phyloP scores from a whole-genome alignment of 2,888 invertebrate genomes.

The Apodemia duryi region DNA sequence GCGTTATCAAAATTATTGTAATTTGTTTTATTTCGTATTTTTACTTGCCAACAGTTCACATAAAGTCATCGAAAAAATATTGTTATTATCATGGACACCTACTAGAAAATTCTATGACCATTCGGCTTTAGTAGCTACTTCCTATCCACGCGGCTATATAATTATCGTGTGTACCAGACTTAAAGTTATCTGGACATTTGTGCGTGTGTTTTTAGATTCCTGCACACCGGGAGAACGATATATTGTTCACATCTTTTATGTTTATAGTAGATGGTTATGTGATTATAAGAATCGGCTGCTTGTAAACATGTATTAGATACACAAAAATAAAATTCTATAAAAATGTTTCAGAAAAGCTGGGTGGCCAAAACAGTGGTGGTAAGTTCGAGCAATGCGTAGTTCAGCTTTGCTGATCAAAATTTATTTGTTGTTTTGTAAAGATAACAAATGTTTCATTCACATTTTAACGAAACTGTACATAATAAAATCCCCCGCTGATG shows the following conservation, averaged over 20 bases:
- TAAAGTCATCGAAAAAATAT: no score
- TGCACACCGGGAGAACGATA: background rate
- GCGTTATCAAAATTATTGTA: no score
- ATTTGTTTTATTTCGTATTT: no score
- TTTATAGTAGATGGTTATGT: background rate
- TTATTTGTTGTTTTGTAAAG: constrained; percentile 23
- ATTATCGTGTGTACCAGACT: no score
- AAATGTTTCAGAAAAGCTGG: constrained; percentile 68
- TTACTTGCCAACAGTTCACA: no score
- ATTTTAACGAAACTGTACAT: background rate
- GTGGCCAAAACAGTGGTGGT: constrained; percentile 67
- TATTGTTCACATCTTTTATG: background rate
- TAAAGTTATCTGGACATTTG: no score
- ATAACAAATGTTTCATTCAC: constrained; percentile 11
- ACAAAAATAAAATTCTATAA: constrained; percentile 19
- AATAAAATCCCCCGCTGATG: constrained; percentile 1
- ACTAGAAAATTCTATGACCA: no score
- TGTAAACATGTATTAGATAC: background rate
- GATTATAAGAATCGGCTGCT: background rate
- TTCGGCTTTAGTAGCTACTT: no score
- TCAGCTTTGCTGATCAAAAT: constrained; percentile 35
- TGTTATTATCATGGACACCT: no score
- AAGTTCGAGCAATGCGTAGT: constrained; percentile 48
- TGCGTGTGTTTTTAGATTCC: background rate
- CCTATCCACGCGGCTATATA: no score